Conservation (phyloP, 1,140 invertebrate species). For the Chrysomallon squamiferum region DNA sequence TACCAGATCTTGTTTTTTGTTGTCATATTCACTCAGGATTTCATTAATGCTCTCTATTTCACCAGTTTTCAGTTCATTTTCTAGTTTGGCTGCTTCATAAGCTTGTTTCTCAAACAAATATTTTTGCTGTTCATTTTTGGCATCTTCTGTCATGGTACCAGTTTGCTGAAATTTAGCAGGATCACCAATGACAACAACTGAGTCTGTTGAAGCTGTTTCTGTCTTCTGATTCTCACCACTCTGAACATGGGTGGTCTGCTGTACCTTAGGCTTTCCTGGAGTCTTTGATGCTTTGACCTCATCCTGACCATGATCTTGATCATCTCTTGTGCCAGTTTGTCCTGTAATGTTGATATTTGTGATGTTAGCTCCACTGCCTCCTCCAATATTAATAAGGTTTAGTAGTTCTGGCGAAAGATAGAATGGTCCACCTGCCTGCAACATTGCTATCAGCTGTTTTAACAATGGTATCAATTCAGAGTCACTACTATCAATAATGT, state of each 20-base stretch:
- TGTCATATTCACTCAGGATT: slow-evolving; percentile 44
- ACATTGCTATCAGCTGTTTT: slow-evolving; percentile 55
- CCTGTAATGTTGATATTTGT: slow-evolving; percentile 38
- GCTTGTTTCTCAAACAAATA: slow-evolving; percentile 58
- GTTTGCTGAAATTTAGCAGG: slow-evolving; percentile 17
- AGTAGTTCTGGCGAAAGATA: slow-evolving; percentile 48
- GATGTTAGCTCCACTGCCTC: slow-evolving; percentile 21
- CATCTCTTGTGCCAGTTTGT: slow-evolving; percentile 8
- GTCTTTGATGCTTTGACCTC: background rate
- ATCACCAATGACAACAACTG: slow-evolving; percentile 21
- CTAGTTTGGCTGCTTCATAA: slow-evolving; percentile 56
- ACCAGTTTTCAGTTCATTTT: slow-evolving; percentile 47
- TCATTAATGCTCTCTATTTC: slow-evolving; percentile 52
- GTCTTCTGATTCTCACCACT: slow-evolving; percentile 5
- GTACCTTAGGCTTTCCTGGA: slow-evolving; percentile 19
- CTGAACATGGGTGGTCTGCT: background rate
- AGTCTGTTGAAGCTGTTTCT: background rate
- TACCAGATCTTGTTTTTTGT: slow-evolving; percentile 41
- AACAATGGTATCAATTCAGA: slow-evolving; percentile 56
- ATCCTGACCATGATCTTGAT: slow-evolving; percentile 7
- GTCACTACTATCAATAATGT: slow-evolving; percentile 30
- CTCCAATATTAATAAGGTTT: slow-evolving; percentile 41
- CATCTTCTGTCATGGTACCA: slow-evolving; percentile 12
- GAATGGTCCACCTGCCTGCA: slow-evolving; percentile 58
- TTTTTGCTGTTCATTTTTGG: slow-evolving; percentile 29